Evolutionary conservation across 2,113 vertebrate species (phyloP).

Genomic region (Marmota monax): DNA sequence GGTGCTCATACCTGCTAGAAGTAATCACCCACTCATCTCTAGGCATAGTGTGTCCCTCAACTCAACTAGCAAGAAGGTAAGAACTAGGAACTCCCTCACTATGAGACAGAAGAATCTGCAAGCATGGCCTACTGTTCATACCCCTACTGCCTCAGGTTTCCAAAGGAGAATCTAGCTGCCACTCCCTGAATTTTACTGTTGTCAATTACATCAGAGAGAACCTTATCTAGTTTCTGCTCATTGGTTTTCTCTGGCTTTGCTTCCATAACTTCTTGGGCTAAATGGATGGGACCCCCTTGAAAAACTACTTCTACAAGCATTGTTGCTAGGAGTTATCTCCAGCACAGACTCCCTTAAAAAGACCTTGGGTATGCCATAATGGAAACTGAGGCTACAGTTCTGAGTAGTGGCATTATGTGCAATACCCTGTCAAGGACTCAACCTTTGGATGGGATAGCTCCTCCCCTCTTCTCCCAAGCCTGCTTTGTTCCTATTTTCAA

Average conservation of each 20-base stretch:
- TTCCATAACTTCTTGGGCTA: background rate
- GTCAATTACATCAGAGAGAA: background rate
- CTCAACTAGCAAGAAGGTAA: background rate
- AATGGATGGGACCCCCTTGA: background rate
- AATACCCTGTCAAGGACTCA: background rate
- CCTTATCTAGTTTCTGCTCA: background rate
- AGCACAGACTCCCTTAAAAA: background rate
- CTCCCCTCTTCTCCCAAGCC: background rate
- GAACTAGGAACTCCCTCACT: background rate
- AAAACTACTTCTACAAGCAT: background rate
- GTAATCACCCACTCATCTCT: background rate
- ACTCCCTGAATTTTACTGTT: background rate
- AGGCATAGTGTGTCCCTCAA: background rate
- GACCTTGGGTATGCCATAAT: background rate
- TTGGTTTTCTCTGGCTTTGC: background rate
- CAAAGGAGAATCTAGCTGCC: background rate
- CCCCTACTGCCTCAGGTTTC: background rate
- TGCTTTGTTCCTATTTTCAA: background rate
- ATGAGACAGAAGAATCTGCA: background rate
- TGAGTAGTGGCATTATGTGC: background rate
- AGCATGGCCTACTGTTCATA: background rate
- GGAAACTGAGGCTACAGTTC: background rate
- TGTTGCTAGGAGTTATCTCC: background rate
- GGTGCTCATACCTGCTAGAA: background rate
- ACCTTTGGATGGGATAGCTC: background rate